Evolutionary conservation across 2,113 vertebrate genomes (phyloP).

Genomic region (Poeciliopsis occidentalis): DNA sequence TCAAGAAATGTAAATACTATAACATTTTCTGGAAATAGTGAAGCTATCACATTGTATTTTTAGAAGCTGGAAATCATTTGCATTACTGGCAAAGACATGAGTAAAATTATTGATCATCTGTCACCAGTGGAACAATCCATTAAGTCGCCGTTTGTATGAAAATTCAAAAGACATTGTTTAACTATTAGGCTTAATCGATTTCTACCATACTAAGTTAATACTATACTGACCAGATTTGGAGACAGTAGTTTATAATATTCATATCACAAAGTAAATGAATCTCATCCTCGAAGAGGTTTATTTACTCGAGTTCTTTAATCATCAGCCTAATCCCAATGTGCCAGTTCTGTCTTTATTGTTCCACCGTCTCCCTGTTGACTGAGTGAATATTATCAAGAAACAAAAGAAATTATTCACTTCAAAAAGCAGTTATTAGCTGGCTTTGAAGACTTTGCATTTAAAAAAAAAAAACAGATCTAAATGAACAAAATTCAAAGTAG

Average conservation of each 20-base stretch:
- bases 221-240: neutral
- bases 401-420: neutral
- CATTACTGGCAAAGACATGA: neutral
- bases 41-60: neutral
- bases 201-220: neutral
- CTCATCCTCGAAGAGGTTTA: neutral
- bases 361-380: neutral
- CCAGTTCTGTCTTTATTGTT: neutral
- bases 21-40: neutral
- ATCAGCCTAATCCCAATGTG: neutral
- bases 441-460: neutral
- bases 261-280: neutral
- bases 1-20: neutral
- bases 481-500: conserved; percentile 10
- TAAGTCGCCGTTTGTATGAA: neutral
- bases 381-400: conserved; percentile 1
- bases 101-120: neutral
- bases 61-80: neutral
- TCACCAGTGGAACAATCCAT: too few relatives aligned
- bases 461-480: neutral
- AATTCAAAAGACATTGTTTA: neutral
- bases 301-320: neutral
- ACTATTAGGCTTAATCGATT: neutral
- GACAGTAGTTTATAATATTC: neutral
- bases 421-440: neutral